Evolutionary conservation across 2,113 vertebrate genomes (phyloP).

Genomic region (Recurvirostra avosetta): DNA sequence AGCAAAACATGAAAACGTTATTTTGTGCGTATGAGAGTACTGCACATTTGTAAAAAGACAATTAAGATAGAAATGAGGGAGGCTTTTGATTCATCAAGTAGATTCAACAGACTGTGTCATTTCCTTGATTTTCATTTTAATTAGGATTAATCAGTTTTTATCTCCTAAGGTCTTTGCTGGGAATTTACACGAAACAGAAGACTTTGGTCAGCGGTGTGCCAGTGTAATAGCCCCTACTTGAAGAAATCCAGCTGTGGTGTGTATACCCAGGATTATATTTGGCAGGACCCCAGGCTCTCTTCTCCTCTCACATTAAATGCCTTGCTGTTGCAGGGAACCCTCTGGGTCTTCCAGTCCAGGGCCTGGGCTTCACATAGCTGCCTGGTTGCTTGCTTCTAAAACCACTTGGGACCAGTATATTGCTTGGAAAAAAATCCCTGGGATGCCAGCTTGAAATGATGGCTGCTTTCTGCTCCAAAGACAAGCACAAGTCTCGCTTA

Average conservation of each 20-base stretch:
- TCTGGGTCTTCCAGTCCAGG: neutral
- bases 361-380: neutral
- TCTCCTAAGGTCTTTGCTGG: constrained; percentile 29
- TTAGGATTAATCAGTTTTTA: constrained; percentile 66
- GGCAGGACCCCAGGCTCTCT: neutral
- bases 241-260: constrained; percentile 21
- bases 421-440: neutral
- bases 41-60: constrained; percentile 49
- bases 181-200: constrained; percentile 28
- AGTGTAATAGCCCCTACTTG: constrained; percentile 19
- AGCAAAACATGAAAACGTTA: constrained; percentile 39
- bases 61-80: constrained; percentile 59
- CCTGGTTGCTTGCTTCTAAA: neutral
- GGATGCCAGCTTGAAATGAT: neutral
- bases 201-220: constrained; percentile 35
- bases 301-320: neutral
- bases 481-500: neutral
- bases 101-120: constrained; percentile 60
- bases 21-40: neutral
- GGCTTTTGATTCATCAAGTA: constrained; percentile 62
- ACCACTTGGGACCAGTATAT: neutral
- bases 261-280: neutral
- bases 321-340: neutral
- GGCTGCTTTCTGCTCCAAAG: neutral
- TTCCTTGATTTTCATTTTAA: constrained; percentile 64